Evolutionary conservation across 1,140 invertebrate genomes (phyloP), one percentile per base, ranked within the genome.

Genomic region (Bombyx mori): DNA sequence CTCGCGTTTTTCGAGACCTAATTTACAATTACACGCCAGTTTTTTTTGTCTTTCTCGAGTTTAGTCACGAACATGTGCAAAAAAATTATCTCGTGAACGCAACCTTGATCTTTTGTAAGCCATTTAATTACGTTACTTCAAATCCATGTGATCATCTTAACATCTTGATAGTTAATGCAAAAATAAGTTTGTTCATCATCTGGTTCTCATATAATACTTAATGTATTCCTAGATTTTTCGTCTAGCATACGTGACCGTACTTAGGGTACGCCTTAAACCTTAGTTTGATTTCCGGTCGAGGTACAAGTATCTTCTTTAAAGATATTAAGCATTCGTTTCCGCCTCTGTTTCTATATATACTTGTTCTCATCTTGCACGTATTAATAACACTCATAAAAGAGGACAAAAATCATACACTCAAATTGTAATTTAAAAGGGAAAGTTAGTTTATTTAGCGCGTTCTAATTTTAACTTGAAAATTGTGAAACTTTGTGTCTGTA

Each of bases 21-120:
- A 35, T 83, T 86, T 83, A 73, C 76, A 73, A 83, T 81, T 82
- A 78, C 73, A 74, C 74, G 80, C 71, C 68, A 62, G 68, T 69
- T 82, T 86, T 83, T 86, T 82, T 82, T 79, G 67, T 62, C 65
- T 63, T 75, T 63, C 58, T 60, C 67, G 68, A 76, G 73, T 79
- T 80, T 77, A 68, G 75, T 86, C 82, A 86, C 82, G 82, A 86
- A 74, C 75, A 65, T 56, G 53, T 60, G 70, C 78, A 86, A 86
- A 86, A 54, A 83, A 84, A 51, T 75, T 78, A 82, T 81, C 75
- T 76, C 62, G 60, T 60, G 66, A 73, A 58, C 57, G 71, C 62
- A 76, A 72, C 81, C 83, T 84, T 86, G 78, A 82, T 80, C 77
- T 80, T 70, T 78, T 75, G 69, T 75, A 73, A 68, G 71, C 64